phyloP scores from a whole-genome alignment of 2,888 invertebrate species.

The Acanthosoma haemorrhoidale region DNA sequence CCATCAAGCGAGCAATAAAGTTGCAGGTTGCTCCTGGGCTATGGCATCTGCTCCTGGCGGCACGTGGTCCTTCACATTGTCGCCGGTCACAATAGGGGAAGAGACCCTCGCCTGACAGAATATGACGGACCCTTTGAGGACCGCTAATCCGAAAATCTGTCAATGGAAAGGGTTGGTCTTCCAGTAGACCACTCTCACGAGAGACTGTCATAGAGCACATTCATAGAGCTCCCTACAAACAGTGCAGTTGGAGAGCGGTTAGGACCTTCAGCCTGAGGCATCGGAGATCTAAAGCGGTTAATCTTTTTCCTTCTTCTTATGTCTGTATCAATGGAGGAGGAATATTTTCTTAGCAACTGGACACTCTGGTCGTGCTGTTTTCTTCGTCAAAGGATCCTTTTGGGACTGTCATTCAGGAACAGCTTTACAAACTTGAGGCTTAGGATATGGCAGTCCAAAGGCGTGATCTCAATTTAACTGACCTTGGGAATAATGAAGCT shows the following conservation, averaged over 20 bases:
- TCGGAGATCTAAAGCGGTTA: too few species aligned
- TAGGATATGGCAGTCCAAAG: too few species aligned
- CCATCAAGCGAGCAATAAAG: neutral
- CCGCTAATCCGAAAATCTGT: slow-evolving; percentile 7
- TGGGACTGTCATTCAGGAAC: too few species aligned
- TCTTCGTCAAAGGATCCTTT: neutral
- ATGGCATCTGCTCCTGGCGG: neutral
- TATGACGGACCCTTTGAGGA: slow-evolving; percentile 4
- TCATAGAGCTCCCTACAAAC: too few species aligned
- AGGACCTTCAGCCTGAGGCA: too few species aligned
- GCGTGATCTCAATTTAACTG: too few species aligned
- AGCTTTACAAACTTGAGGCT: too few species aligned
- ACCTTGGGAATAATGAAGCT: too few species aligned
- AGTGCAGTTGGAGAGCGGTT: neutral
- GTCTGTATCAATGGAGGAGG: neutral
- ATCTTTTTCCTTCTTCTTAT: too few species aligned
- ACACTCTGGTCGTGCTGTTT: too few species aligned
- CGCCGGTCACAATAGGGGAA: neutral
- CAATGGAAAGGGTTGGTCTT: neutral
- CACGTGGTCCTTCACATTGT: neutral
- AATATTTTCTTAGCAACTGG: slow-evolving; percentile 2
- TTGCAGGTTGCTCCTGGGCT: slow-evolving; percentile 9
- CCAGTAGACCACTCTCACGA: neutral
- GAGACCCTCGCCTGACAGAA: neutral
- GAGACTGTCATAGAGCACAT: too few species aligned